Base-by-base conservation (phyloP, 2,797 vertebrate species). In the Acipenser ruthenus region DNA sequence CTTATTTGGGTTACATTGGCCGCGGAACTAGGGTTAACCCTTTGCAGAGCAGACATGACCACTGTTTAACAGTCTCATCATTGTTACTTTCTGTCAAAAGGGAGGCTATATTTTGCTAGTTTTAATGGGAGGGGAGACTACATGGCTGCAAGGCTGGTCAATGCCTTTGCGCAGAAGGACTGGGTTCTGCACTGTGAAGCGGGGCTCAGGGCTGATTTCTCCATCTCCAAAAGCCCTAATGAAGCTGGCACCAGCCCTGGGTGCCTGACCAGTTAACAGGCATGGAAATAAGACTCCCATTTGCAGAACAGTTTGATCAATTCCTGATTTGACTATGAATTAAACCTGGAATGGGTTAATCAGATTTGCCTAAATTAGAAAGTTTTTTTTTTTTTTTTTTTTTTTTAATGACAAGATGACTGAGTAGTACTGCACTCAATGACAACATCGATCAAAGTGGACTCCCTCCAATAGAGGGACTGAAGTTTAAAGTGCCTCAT, bases 381-480 rank as follows among this genome's bases (percentile, higher is more conserved):
- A 18, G 15, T 18, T 18, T 8, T 50, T 47, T 13, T 50, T 8
- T 15, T 18, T 18, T 8, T 50, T 47, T 13, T 50, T 8, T 15
- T 15, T 6, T 6, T 63, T 60, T 51, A 56, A 65, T 7, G 4
- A 48, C 13, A 9, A 47, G 62, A 60, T 23, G 18, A 15, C 64
- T 66, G 37, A 53, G 63, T 9, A 10, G 10, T 47, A 55, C 53
- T 48, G 12, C 12, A 6, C 49, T 56, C 49, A 51, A 60, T 6
- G 13, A n/a, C 62, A 10, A 50, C 55, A 15, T 18, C 8, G 49
- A 53, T 37, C 37, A 37, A 67, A 47, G 58, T 15, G 53, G 60
- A 68, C 62, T 72, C 70, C 62, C 62, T 62, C 52, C 51, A 13
- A 49, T 11, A 65, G 59, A 58, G 51, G 53, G 8, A 15, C 56